phyloP scores from a whole-genome alignment of 2,888 invertebrate genomes.

The Agrilus biguttatus region DNA sequence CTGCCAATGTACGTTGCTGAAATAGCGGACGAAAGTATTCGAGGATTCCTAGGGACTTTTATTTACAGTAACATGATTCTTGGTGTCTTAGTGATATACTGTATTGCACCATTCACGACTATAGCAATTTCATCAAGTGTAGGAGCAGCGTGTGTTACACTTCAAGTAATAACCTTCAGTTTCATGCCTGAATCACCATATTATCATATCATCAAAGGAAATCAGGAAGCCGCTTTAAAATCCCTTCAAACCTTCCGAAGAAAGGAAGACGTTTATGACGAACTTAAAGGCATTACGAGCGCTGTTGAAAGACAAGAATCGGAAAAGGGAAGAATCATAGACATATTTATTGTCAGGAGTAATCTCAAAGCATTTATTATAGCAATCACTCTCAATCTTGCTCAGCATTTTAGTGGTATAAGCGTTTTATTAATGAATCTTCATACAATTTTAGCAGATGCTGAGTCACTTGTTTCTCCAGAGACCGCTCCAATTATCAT shows the following conservation, averaged over 20 bases:
- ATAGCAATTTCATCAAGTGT: slow-evolving; percentile 24
- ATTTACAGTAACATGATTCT: slow-evolving; percentile 29
- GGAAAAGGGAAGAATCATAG: slow-evolving; percentile 23
- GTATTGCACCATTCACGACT: slow-evolving; percentile 25
- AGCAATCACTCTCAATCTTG: slow-evolving; percentile 24
- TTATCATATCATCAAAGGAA: slow-evolving; percentile 20
- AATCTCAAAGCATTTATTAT: slow-evolving; percentile 26
- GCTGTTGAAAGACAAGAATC: slow-evolving; percentile 23
- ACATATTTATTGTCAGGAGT: slow-evolving; percentile 23
- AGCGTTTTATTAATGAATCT: slow-evolving; percentile 30
- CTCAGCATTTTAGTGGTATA: slow-evolving; percentile 27
- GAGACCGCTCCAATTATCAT: slow-evolving; percentile 24
- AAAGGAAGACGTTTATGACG: slow-evolving; percentile 18
- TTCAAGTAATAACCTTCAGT: slow-evolving; percentile 22
- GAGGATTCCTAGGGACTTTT: slow-evolving; percentile 27
- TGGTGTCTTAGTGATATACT: slow-evolving; percentile 26
- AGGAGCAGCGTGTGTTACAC: slow-evolving; percentile 18
- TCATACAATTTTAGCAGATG: slow-evolving; percentile 24
- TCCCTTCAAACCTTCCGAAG: slow-evolving; percentile 20
- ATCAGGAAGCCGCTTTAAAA: slow-evolving; percentile 19
- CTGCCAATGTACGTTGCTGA: slow-evolving; percentile 31
- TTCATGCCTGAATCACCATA: slow-evolving; percentile 31
- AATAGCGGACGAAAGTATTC: slow-evolving; percentile 28
- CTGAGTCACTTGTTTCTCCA: slow-evolving; percentile 20
- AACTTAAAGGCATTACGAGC: slow-evolving; percentile 22